Evolutionary conservation across 2,113 vertebrate genomes (phyloP).

Genomic region (Pituophis catenifer): DNA sequence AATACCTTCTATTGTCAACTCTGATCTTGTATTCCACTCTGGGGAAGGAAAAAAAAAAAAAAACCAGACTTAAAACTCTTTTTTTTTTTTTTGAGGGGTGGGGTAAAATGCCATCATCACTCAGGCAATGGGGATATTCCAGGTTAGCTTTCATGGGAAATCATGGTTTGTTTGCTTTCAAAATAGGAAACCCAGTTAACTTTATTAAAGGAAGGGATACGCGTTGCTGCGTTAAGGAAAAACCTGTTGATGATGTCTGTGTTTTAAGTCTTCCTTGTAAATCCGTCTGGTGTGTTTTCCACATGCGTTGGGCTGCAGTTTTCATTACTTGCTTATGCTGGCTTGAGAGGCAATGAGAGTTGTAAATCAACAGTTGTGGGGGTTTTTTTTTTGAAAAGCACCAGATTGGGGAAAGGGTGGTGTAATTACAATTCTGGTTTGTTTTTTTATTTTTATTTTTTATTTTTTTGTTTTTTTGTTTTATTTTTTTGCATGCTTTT

Average conservation of each 20-base stretch:
- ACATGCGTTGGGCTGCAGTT: background rate
- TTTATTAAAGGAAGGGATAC: background rate
- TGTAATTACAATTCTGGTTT: constrained; percentile 30
- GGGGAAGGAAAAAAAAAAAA: background rate
- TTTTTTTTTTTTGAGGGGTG: constrained; percentile 52
- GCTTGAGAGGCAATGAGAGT: background rate
- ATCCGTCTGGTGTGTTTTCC: constrained; percentile 7
- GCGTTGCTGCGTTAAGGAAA: background rate
- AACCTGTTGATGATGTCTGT: constrained; percentile 51
- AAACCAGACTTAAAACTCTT: background rate
- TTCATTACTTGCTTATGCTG: background rate
- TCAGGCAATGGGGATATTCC: constrained; percentile 64
- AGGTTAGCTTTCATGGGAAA: constrained; percentile 23
- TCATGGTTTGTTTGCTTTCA: background rate
- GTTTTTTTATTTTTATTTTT: background rate
- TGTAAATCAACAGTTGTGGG: too few relatives aligned
- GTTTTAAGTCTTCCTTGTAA: constrained; percentile 61
- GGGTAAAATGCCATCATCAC: constrained; percentile 62
- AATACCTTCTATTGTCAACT: constrained; percentile 67
- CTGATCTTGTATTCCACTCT: constrained; percentile 65
- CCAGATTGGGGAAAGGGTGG: background rate
- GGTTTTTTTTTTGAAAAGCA: background rate
- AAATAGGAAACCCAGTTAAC: constrained; percentile 41
- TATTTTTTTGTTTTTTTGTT: background rate
- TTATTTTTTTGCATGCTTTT: constrained; percentile 25